These are phyloP conservation scores for Ectropis grisescens DNA, from an alignment of 1,140 invertebrate species.

Conservation along the genomic window DNA sequence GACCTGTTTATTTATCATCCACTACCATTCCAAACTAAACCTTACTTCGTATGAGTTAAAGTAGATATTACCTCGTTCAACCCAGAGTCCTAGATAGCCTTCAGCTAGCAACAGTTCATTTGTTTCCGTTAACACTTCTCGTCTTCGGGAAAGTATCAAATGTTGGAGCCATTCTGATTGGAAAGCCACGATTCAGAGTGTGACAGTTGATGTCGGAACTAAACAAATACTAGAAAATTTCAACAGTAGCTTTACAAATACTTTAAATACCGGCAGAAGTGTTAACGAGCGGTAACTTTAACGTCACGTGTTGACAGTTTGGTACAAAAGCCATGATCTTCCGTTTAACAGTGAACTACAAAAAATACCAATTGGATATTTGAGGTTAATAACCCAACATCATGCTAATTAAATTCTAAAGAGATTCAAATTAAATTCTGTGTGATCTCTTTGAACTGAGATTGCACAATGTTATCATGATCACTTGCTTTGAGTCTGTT, in stretches of 20 bases:
- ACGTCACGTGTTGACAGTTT: conserved; percentile 24
- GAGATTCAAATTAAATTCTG: too few species aligned
- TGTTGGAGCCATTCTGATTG: conserved; percentile 42
- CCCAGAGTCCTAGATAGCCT: conserved; percentile 28
- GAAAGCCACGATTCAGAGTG: conserved; percentile 36
- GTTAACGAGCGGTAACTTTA: conserved; percentile 17
- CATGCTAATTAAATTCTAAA: too few species aligned
- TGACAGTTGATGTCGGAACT: conserved; percentile 15
- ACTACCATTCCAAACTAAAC: conserved; percentile 19
- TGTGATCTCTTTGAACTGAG: too few species aligned
- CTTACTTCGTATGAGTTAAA: conserved; percentile 16
- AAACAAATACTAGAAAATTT: conserved; percentile 25
- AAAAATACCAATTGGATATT: conserved; percentile 2
- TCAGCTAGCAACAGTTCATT: conserved; percentile 49
- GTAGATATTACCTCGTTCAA: conserved; percentile 14
- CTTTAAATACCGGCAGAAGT: conserved; percentile 21
- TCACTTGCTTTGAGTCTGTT: too few species aligned
- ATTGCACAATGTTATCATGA: too few species aligned
- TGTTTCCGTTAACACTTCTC: conserved; percentile 55
- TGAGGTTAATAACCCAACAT: conserved; percentile 4
- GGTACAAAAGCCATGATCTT: conserved; percentile 23
- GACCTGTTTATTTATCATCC: conserved; percentile 37
- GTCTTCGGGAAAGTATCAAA: conserved; percentile 41
- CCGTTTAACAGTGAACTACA: conserved; percentile 17
- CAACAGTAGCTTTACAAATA: conserved; percentile 23